These are phyloP conservation scores for Cinclus cinclus DNA, from an alignment of 2,113 vertebrate genomes.

Conservation along the genomic window DNA sequence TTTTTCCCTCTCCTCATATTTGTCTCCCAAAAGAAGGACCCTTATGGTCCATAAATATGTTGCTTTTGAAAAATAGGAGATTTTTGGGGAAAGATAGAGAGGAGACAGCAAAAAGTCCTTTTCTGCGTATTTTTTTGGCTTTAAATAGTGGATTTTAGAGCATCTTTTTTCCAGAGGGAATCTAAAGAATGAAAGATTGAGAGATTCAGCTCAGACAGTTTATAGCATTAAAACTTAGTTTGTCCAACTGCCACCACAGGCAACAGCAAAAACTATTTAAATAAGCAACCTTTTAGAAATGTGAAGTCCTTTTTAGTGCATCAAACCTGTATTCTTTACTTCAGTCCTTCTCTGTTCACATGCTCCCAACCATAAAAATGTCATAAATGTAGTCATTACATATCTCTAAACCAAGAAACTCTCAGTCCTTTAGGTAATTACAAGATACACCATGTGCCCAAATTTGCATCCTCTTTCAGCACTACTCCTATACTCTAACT, in stretches of 20 bases:
- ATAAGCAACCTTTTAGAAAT: background rate
- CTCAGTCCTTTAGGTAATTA: background rate
- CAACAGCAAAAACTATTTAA: background rate
- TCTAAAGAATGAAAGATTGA: background rate
- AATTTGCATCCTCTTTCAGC: background rate
- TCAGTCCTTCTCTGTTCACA: background rate
- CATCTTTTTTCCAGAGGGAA: background rate
- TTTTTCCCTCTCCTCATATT: background rate
- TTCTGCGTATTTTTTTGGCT: background rate
- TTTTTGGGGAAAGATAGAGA: background rate
- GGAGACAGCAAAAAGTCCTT: background rate
- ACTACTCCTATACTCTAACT: background rate
- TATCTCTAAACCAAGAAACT: background rate
- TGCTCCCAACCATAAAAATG: rapidly evolving
- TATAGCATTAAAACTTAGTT: background rate
- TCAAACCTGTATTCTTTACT: background rate
- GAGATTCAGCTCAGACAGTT: background rate
- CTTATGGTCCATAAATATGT: background rate
- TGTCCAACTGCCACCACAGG: background rate
- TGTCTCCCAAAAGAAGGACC: rapidly evolving
- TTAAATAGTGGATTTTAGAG: background rate
- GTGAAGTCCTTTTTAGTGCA: background rate
- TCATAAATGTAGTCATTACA: background rate
- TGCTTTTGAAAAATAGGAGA: background rate
- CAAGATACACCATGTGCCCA: background rate